phyloP scores from a whole-genome alignment of 2,113 vertebrate species.

The Nothoprocta pentlandii region DNA sequence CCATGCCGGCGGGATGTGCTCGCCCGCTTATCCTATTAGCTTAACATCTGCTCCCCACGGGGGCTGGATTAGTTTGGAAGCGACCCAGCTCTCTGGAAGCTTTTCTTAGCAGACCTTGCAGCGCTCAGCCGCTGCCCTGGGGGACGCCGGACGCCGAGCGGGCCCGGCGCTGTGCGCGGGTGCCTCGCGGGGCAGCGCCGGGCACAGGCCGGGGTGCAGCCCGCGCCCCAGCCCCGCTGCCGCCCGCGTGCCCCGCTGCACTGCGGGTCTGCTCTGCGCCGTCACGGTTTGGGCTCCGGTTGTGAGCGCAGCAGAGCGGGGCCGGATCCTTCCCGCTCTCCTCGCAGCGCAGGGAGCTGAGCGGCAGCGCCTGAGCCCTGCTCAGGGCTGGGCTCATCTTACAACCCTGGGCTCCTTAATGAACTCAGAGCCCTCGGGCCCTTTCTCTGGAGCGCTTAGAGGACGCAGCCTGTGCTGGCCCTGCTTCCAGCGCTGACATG shows the following conservation, averaged over 20 bases:
- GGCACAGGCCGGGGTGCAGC: too few relatives aligned
- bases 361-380: neutral
- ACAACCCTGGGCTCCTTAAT: neutral
- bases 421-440: neutral
- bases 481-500: too few relatives aligned
- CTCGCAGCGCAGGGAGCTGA: neutral
- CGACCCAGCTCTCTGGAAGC: constrained; percentile 5
- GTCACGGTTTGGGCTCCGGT: too few relatives aligned
- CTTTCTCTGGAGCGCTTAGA: neutral
- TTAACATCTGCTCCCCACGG: constrained; percentile 31
- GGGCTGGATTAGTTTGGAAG: constrained; percentile 56
- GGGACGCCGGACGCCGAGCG: neutral
- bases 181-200: too few relatives aligned
- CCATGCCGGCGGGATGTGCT: neutral
- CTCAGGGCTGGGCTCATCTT: neutral
- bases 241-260: too few relatives aligned
- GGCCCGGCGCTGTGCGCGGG: neutral
- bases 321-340: too few relatives aligned
- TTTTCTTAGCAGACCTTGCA: neutral
- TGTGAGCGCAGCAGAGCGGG: too few relatives aligned
- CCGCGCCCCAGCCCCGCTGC: too few relatives aligned
- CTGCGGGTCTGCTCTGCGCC: too few relatives aligned
- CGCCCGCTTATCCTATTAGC: neutral
- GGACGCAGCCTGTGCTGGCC: neutral
- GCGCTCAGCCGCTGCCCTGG: constrained; percentile 31